Conservation (phyloP, 2,113 vertebrate genomes). For the Spermophilus dauricus region DNA sequence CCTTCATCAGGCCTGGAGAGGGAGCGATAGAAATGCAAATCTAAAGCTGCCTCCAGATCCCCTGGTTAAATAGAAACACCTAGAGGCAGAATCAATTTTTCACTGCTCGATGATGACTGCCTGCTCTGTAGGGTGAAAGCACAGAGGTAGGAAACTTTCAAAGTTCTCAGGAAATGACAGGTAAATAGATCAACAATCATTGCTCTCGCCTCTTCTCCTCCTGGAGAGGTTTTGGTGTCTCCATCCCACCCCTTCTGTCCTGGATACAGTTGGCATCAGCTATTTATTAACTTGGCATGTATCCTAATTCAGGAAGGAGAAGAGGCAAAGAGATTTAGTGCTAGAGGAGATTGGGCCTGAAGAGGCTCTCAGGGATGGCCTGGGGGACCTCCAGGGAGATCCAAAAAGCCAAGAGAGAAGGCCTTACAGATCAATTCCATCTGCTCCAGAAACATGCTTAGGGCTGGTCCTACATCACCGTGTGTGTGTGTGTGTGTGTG, state of each 20-base stretch:
- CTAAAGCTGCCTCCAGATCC: not conserved
- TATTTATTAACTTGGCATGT: not conserved
- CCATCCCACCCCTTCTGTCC: not conserved
- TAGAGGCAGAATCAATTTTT: slow-evolving; percentile 73
- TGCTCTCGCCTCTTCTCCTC: not conserved
- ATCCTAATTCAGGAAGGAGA: not conserved
- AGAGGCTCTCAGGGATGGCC: not conserved
- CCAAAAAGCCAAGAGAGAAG: not conserved
- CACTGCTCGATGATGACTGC: not conserved
- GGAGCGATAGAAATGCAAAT: slow-evolving; percentile 69
- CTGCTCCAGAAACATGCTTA: not conserved
- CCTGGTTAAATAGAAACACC: slow-evolving; percentile 47
- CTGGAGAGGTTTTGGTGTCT: not conserved
- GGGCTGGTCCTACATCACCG: not conserved
- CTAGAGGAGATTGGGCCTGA: not conserved
- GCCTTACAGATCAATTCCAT: not conserved
- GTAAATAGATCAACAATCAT: slow-evolving; percentile 46
- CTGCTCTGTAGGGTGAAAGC: slow-evolving; percentile 50
- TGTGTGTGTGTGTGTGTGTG: too few species aligned
- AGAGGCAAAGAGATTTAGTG: not conserved
- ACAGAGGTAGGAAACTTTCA: slow-evolving; percentile 47
- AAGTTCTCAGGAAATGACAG: slow-evolving; percentile 58
- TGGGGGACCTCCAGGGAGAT: not conserved
- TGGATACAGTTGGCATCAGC: not conserved
- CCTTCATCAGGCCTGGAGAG: not conserved